Evolutionary conservation across 2,797 vertebrate species (phyloP).

Genomic region (Crypturellus tataupa): DNA sequence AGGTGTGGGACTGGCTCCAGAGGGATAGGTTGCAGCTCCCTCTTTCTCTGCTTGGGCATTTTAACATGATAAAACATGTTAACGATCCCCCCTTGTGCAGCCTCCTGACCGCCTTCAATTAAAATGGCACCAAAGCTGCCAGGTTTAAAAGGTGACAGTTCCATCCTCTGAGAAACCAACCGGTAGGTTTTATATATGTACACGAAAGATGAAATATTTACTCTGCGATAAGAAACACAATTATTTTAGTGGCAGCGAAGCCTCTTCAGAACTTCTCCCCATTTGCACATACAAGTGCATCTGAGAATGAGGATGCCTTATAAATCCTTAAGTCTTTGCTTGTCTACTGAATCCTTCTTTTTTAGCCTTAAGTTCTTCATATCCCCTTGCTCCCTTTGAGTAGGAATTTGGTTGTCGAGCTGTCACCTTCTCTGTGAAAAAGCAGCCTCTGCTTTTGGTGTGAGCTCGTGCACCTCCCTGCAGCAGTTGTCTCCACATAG

Average conservation of each 20-base stretch:
- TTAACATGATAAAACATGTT: not conserved
- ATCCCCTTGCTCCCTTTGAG: not conserved
- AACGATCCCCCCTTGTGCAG: not conserved
- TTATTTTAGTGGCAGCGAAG: not conserved
- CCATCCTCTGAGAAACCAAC: not conserved
- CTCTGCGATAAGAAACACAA: not conserved
- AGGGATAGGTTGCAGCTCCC: conserved; percentile 3
- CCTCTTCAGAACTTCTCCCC: conserved; percentile 5
- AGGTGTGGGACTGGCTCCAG: not conserved
- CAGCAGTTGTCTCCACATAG: not conserved
- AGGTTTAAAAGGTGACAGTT: not conserved
- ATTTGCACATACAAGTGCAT: not conserved
- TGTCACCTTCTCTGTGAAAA: not conserved
- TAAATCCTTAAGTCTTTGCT: not conserved
- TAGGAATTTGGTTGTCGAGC: not conserved
- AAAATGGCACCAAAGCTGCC: conserved; percentile 24
- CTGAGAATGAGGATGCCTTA: not conserved
- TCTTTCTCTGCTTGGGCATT: not conserved
- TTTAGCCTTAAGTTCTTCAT: rapidly evolving
- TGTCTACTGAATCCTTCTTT: not conserved
- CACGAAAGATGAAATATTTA: conserved; percentile 24
- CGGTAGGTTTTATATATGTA: conserved; percentile 8
- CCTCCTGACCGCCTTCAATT: conserved; percentile 1
- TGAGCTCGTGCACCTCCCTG: not conserved
- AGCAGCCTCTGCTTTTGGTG: not conserved